Evolutionary conservation across 53 echinoderm and acorn worm species (phyloP).

Genomic region (Henricia sp.): DNA sequence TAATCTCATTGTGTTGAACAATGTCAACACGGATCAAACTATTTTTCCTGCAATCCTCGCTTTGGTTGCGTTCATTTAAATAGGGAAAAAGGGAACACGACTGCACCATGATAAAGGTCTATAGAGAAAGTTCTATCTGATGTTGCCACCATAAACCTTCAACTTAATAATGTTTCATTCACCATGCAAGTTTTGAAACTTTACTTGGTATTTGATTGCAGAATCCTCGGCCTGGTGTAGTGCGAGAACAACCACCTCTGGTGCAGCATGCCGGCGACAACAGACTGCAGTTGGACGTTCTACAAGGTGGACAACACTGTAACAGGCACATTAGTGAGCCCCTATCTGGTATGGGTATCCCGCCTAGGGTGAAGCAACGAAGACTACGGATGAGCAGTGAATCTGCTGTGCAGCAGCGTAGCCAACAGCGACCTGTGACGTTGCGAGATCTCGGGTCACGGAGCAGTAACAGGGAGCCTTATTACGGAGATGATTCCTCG

Average conservation of each 20-base stretch:
- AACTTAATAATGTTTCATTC: not conserved
- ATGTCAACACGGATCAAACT: too few species aligned
- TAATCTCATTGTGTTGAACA: too few species aligned
- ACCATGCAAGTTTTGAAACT: not conserved
- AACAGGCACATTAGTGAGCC: not conserved
- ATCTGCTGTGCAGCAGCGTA: conserved; percentile 7
- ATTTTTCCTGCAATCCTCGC: too few species aligned
- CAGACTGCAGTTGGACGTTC: not conserved
- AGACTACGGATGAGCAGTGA: conserved; percentile 19
- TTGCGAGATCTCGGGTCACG: not conserved
- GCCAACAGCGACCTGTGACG: not conserved
- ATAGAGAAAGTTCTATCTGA: too few species aligned
- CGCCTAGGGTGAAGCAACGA: conserved; percentile 1
- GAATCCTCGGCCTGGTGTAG: not conserved
- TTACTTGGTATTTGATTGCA: too few species aligned
- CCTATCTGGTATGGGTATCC: not conserved
- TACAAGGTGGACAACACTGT: not conserved
- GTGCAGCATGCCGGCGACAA: not conserved
- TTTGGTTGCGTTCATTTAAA: too few species aligned
- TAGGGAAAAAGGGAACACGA: too few species aligned
- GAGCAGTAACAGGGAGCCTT: not conserved
- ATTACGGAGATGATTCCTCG: conserved; percentile 29
- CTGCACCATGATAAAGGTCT: too few species aligned
- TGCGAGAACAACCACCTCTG: not conserved
- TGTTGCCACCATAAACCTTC: too few species aligned